Base-by-base conservation (phyloP, 2,113 vertebrate species). In the Odontophorus gujanensis region DNA sequence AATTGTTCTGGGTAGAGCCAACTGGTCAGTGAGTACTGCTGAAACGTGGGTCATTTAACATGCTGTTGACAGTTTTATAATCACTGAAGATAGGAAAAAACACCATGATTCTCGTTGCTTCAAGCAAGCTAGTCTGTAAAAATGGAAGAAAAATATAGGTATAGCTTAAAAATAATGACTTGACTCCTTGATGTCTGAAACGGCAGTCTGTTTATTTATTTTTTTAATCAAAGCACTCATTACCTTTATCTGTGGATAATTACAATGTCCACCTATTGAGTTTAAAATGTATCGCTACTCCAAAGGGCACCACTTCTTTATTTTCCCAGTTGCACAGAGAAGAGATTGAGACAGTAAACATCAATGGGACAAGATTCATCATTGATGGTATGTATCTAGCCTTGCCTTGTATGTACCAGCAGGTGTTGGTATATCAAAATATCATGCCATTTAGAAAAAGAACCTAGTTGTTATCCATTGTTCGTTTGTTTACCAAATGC, bases 311-410 rank as follows among this genome's bases (percentile, higher is more conserved):
- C 5, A 26, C 80, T 50, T 10, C 26, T 95, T 92, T 95, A 68
- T 74, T 96, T 90, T 96, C 90, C 83, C 97, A 99, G 99, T 74
- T 99, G 92, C 98, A 97, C 48, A 99, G 98, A 97, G 97, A 98
- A 90, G 96, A 97, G 85, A 98, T 98, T 91, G 99, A 99, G 95
- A 98, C 98, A 4, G 86, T 99, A 92, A 99, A 99, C 63, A 95
- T 99, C 32, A 96, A 97, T 10, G 99, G 99, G 93, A 99, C 99
- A 62, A 98, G 96, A 88, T 97, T 98, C 8, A 93, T 99, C 92
- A 98, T 99, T 36, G 97, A 98, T 17, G 99, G 99, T 99, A 97
- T 59, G 97, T 96, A 80, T 34, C 42, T 65, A 83, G 8, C 69
- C 51, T 25, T 48, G 80, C 40, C n/a, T n/a, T n/a, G n/a, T n/a